Percentiles rank a stretch among this genome's conserved stretches.
Evolutionary conservation across 64 coral and sea anemone genomes (phyloP).

Genomic region (Cladopsammia gracilis): DNA sequence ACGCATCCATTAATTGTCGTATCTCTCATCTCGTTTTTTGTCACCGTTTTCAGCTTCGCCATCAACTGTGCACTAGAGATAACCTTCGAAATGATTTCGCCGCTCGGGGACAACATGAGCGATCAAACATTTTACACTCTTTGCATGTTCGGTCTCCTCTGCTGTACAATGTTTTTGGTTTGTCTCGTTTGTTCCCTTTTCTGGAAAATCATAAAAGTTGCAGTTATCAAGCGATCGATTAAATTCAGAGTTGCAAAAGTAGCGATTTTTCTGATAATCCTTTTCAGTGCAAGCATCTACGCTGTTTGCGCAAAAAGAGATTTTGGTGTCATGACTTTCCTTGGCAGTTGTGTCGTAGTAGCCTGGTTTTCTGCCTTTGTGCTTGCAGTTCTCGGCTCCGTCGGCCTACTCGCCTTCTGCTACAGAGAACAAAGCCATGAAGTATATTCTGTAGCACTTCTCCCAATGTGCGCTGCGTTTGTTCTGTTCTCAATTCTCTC

Average conservation of each 20-base stretch:
- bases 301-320: neutral
- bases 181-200: conserved; percentile 67
- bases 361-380: conserved; percentile 66
- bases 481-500: conserved; percentile 63
- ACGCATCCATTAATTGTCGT: conserved; percentile 58
- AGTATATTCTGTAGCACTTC: neutral
- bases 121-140: conserved; percentile 48
- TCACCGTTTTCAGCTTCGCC: conserved; percentile 70
- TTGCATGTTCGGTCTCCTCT: conserved; percentile 62
- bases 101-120: conserved; percentile 28
- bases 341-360: conserved; percentile 51
- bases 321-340: conserved; percentile 35
- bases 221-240: conserved; percentile 42
- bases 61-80: conserved; percentile 80
- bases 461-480: conserved; percentile 1
- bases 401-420: conserved; percentile 53
- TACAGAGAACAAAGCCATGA: conserved; percentile 45
- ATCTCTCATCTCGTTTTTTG: conserved; percentile 64
- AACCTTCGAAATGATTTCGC: conserved; percentile 76
- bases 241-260: conserved; percentile 23
- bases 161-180: conserved; percentile 50
- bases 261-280: conserved; percentile 42
- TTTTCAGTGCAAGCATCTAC: conserved; percentile 42
- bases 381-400: conserved; percentile 49
- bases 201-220: conserved; percentile 68